Percentiles rank a stretch among this genome's conserved stretches.
phyloP scores from a whole-genome alignment of 2,797 vertebrate species.

The Halcyon smyrnensis region DNA sequence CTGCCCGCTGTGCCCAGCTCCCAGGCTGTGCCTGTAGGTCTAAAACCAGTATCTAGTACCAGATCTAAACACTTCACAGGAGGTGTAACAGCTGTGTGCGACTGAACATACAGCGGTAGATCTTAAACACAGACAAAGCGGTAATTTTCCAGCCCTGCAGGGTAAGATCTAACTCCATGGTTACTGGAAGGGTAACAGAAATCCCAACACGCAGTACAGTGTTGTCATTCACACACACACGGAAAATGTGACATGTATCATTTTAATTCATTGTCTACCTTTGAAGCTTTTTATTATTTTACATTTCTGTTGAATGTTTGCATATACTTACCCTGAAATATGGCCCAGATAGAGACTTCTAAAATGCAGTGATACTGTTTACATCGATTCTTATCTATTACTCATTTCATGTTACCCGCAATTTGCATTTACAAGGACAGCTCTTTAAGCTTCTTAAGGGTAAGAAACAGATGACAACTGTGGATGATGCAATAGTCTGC shows the following conservation, averaged over 20 bases:
- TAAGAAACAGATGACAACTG: not conserved
- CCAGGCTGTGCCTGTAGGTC: too few relatives aligned
- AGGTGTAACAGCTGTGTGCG: fast-evolving
- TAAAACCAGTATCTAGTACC: not conserved
- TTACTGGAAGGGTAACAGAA: not conserved
- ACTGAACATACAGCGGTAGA: not conserved
- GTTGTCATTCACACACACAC: not conserved
- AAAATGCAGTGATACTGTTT: not conserved
- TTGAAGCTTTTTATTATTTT: not conserved
- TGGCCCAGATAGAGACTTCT: not conserved
- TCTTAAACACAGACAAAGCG: not conserved
- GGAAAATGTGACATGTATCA: not conserved
- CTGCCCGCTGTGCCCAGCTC: fast-evolving
- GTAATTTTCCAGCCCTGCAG: not conserved
- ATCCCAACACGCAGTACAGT: not conserved
- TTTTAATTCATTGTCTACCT: not conserved
- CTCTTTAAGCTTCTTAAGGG: not conserved
- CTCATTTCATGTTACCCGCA: fast-evolving
- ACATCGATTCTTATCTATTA: not conserved
- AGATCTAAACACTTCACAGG: not conserved
- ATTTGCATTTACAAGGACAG: not conserved
- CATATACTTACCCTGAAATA: not conserved
- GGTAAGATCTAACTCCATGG: not conserved
- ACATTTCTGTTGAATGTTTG: not conserved
- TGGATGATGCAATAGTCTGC: not conserved